A percentile compares a stretch with the other conserved stretches of the same genome.
phyloP scores from a whole-genome alignment of 1,140 invertebrate species.

The Parapsyche elsis region DNA sequence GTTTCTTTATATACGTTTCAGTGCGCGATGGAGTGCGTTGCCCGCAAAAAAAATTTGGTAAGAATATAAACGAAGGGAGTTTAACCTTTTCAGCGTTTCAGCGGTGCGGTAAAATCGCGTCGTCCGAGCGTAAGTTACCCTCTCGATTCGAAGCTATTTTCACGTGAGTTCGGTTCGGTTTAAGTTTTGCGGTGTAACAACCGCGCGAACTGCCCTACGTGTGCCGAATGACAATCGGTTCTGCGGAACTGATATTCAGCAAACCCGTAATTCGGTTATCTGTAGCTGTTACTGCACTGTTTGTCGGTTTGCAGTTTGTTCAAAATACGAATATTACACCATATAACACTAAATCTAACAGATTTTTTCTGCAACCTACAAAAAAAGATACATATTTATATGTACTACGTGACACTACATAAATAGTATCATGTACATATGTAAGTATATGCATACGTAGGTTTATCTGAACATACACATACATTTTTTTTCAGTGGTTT shows the following conservation, averaged over 20 bases:
- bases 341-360: background rate
- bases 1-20: conserved; percentile 29
- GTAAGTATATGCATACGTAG: background rate
- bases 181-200: conserved; percentile 5
- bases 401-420: background rate
- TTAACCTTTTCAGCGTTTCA: conserved; percentile 9
- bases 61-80: conserved; percentile 13
- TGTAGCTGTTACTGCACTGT: background rate
- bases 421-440: background rate
- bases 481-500: no score
- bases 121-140: background rate
- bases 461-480: no score
- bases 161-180: background rate
- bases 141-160: background rate
- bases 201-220: conserved; percentile 18
- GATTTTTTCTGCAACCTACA: background rate
- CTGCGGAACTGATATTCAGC: background rate
- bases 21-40: conserved; percentile 54
- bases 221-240: conserved; percentile 13
- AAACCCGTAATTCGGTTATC: conserved; percentile 36
- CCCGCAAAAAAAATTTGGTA: conserved; percentile 52
- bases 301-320: background rate
- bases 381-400: background rate
- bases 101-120: background rate
- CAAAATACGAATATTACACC: background rate